These are phyloP conservation scores for Xanthia icteritia DNA, from an alignment of 2,888 invertebrate genomes.

Conservation along the genomic window DNA sequence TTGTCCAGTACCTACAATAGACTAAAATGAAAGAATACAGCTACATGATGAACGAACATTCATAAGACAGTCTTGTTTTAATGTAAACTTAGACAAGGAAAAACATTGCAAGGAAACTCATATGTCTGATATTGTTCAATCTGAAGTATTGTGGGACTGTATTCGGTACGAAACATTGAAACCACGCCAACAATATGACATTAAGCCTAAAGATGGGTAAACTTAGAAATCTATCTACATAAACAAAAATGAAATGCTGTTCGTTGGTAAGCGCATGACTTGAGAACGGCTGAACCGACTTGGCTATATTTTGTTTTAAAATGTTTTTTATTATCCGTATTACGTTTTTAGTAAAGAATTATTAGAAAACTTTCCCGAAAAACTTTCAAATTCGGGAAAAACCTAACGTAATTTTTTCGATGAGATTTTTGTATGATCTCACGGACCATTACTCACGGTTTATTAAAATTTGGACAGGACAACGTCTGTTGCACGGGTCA, in stretches of 20 bases:
- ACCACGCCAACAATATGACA: background rate
- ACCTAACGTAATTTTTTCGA: background rate
- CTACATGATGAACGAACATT: constrained; percentile 10
- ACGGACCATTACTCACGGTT: too few species aligned
- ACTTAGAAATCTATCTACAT: background rate
- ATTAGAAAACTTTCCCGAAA: too few species aligned
- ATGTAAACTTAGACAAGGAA: constrained; percentile 40
- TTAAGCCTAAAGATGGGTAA: background rate
- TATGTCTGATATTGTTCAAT: constrained; percentile 15
- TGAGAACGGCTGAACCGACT: too few species aligned
- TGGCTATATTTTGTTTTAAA: too few species aligned
- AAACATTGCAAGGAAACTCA: constrained; percentile 55
- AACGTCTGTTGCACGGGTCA: too few species aligned
- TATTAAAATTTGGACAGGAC: too few species aligned
- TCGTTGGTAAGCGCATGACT: background rate
- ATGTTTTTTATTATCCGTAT: too few species aligned
- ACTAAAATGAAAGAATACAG: background rate
- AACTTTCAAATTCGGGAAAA: too few species aligned
- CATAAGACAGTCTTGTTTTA: constrained; percentile 28
- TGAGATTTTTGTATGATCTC: too few species aligned
- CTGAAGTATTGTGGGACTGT: background rate
- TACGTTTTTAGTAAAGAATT: too few species aligned
- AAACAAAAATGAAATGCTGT: background rate
- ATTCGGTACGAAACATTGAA: background rate
- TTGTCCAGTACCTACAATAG: background rate